These are phyloP conservation scores for Artibeus jamaicensis DNA, from an alignment of 2,797 vertebrate species.

Conservation along the genomic window DNA sequence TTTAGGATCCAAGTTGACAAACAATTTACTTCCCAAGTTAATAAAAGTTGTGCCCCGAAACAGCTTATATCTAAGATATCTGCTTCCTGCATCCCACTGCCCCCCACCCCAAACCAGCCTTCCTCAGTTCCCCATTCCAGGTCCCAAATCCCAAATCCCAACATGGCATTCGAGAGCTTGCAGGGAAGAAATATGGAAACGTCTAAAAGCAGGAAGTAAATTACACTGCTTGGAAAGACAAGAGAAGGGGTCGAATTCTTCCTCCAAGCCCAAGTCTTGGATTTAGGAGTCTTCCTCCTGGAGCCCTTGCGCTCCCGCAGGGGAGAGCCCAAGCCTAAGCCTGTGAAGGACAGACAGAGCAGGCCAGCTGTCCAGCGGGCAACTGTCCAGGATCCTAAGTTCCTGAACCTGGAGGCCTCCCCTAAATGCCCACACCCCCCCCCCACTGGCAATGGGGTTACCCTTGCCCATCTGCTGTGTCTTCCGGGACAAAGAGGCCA, in stretches of 20 bases:
- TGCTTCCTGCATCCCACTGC: background rate
- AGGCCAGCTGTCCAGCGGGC: background rate
- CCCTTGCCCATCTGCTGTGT: background rate
- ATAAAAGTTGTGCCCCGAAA: background rate
- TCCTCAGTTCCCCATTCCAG: background rate
- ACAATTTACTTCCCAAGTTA: background rate
- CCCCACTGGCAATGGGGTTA: background rate
- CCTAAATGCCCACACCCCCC: background rate
- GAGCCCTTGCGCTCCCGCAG: background rate
- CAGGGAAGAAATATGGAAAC: background rate
- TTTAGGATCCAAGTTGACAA: conserved; percentile 2
- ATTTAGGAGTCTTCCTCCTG: background rate
- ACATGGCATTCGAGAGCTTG: background rate
- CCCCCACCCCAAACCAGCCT: background rate
- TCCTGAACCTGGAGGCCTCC: background rate
- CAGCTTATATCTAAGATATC: background rate
- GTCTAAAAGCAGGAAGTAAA: background rate
- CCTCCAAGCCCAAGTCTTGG: background rate
- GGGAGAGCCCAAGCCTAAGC: background rate
- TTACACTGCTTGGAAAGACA: background rate
- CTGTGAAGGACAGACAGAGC: background rate
- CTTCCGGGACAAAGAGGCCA: background rate
- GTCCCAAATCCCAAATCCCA: background rate
- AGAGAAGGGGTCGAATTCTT: background rate
- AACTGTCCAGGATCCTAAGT: background rate